Conservation (phyloP, 1,140 invertebrate species). For the Lepidurus arcticus region DNA sequence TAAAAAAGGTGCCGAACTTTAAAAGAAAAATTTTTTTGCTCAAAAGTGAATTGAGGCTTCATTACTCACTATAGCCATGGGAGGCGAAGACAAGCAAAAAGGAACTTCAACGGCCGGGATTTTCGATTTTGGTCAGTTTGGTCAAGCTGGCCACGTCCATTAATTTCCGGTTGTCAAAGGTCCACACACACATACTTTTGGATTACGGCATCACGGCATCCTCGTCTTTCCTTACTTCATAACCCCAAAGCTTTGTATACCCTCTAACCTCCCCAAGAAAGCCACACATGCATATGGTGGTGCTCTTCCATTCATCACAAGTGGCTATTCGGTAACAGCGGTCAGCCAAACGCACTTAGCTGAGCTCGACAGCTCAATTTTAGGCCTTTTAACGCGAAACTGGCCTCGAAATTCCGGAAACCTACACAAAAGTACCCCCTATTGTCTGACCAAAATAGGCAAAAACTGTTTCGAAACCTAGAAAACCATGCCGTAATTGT, state of each 20-base stretch:
- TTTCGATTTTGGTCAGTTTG: conserved; percentile 8
- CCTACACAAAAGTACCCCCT: not conserved
- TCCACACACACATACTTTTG: not conserved
- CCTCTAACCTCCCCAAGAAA: not conserved
- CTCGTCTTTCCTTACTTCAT: not conserved
- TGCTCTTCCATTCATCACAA: conserved; percentile 2
- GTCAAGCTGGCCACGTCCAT: conserved; percentile 12
- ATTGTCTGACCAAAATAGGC: not conserved
- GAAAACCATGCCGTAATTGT: not conserved
- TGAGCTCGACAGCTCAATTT: not conserved
- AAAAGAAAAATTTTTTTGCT: not conserved
- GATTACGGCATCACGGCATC: not conserved
- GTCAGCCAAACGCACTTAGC: not conserved
- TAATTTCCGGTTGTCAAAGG: conserved; percentile 11
- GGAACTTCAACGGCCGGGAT: not conserved
- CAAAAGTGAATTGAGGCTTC: not conserved
- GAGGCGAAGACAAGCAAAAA: not conserved
- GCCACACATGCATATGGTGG: not conserved
- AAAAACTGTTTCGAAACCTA: not conserved
- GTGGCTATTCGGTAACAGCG: not conserved
- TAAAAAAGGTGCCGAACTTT: no score
- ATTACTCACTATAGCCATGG: not conserved
- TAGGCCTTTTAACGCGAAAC: not conserved
- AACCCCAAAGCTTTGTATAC: not conserved
- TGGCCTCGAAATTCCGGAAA: not conserved